Evolutionary conservation across 2,113 vertebrate genomes (phyloP), one percentile per base, ranked within the genome.

Genomic region (Onychostruthus taczanowskii): DNA sequence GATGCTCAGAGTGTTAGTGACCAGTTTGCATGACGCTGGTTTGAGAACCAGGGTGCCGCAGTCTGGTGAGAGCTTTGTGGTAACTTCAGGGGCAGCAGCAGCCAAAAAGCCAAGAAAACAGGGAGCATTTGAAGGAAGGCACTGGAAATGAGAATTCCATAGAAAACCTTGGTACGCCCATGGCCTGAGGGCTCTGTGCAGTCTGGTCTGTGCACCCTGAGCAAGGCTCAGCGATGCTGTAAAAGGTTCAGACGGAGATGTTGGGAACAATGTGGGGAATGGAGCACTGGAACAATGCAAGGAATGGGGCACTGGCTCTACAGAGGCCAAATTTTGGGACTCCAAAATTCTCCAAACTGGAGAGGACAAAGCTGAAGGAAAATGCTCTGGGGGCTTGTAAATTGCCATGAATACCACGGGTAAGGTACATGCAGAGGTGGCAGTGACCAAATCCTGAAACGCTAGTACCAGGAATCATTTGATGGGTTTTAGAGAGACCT

Each of bases 191-290:
- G 3, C n/a, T 13, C 11, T 0, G 14, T 16, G 41, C 30, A 19
- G 46, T 27, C 46, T 24, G 0, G 0, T n/a, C 47, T 46, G 37
- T 26, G 50, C 73, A 50, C 13, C 43, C 30, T 11, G 22, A 22
- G 41, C 23, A 11, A 52, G 37, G 41, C 2, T 2, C 13, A 8
- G 46, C 0, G 0, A 24, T 9, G 49, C 7, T n/a, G 4, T 24
- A 5, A 7, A 24, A 64, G 17, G 31, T 10, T 17, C 13, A 10
- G 14, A 30, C 18, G 21, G n/a, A 16, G 16, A 18, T 11, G 52
- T 2, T 16, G 26, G 59, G 20, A 28, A 30, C 11, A 10, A 28
- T 1, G 0, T 0, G 1, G 23, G 49, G 6, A 81, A 62, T 0
- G 1, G 26, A 72, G 33, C 19, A 7, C 19, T 11, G 7, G 4